Evolutionary conservation across 2,113 vertebrate genomes (phyloP), one percentile per base, ranked within the genome.

Genomic region (Hymenochirus boettgeri): DNA sequence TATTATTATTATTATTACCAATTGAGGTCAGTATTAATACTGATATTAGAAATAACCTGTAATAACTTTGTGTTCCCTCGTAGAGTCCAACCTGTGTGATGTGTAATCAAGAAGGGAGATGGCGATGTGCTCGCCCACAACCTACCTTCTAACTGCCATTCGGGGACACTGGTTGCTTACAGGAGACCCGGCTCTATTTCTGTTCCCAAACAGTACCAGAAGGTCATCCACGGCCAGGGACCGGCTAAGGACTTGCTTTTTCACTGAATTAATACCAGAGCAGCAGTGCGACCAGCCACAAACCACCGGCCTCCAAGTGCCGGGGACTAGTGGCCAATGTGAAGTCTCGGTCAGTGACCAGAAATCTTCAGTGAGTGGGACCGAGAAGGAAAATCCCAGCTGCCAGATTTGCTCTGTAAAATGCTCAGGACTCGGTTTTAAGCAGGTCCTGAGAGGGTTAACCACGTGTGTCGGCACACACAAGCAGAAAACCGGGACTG

Each of bases 111-210:
- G 17, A 39, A 26, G 37, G 15, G 62, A 56, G 18, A 8, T 18
- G 11, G 17, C 23, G 6, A 64, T 64, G 62, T 27, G 51, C 17
- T 31, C 22, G 13, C 1, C 25, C 52, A 64, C 24, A 56, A 37
- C 37, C 56, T 46, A 25, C 37, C 56, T 22, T 23, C 56, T 39
- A 53, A 64, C 52, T 64, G 24, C 21, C 51, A 64, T 12, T 31
- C 52, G 1, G 52, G 62, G 18, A 26, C 53, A 11, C 55, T 37
- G 6, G 6, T 56, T 22, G 17, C 23, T 64, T 10, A 56, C 35
- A 15, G 62, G 25, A 24, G 35, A 39, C 61, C 61, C 23, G 8
- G 17, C 2, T 18, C 25, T 1, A 2, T 27, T 3, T 17, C 52
- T 4, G n/a, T 23, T 8, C 24, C 61, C 13, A 2, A n/a, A 23